Percentiles rank a stretch among this genome's conserved stretches.
Evolutionary conservation across 2,113 vertebrate species (phyloP).

Genomic region (Ancistrus triradiatus): DNA sequence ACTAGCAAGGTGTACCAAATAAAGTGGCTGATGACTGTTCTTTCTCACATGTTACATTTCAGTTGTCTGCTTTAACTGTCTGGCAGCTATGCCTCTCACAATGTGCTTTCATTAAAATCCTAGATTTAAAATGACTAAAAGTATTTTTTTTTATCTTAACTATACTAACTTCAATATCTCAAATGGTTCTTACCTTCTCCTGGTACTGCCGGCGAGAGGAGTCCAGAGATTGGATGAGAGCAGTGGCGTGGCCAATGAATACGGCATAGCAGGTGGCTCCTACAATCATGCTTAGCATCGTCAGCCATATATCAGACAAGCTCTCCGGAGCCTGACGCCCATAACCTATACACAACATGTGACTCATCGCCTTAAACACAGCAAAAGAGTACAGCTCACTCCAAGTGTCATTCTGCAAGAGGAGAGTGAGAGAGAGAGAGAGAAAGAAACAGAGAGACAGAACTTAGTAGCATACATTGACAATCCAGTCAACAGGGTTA

Average conservation of each 20-base stretch:
- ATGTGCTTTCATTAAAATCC: too few species aligned
- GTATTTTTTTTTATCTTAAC: too few species aligned
- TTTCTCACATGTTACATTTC: too few species aligned
- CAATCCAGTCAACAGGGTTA: neutral
- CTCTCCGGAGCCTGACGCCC: slow-evolving; percentile 92
- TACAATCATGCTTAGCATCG: slow-evolving; percentile 98
- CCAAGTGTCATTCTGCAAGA: slow-evolving; percentile 89
- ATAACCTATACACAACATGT: slow-evolving; percentile 97
- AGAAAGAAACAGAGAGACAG: neutral
- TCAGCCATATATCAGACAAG: slow-evolving; percentile 96
- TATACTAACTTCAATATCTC: too few species aligned
- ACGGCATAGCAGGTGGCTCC: slow-evolving; percentile 94
- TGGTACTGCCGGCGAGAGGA: slow-evolving; percentile 90
- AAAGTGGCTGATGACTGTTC: too few species aligned
- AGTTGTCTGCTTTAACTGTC: too few species aligned
- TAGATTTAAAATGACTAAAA: too few species aligned
- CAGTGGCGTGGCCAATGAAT: slow-evolving; percentile 89
- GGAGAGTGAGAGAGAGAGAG: slow-evolving; percentile 7
- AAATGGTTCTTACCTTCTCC: slow-evolving; percentile 82
- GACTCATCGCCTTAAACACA: slow-evolving; percentile 98
- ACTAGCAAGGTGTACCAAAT: too few species aligned
- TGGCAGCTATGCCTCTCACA: too few species aligned
- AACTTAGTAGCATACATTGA: slow-evolving; percentile 19
- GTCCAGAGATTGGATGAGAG: slow-evolving; percentile 89
- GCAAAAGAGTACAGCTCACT: slow-evolving; percentile 95